Evolutionary conservation across 2,888 invertebrate genomes (phyloP).

Genomic region (Cactoblastis cactorum): DNA sequence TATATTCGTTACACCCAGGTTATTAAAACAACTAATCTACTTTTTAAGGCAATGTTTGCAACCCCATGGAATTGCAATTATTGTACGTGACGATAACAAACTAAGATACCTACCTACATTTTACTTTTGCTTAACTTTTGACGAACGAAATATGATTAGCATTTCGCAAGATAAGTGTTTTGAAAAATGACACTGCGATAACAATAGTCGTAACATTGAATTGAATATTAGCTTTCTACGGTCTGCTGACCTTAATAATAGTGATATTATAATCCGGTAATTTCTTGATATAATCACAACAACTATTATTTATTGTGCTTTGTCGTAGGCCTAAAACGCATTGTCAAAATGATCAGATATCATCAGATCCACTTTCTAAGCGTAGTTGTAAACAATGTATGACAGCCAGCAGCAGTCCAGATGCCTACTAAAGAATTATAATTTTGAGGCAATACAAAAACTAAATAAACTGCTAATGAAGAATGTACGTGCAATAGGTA

Average conservation of each 20-base stretch:
- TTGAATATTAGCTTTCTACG: slow-evolving; percentile 46
- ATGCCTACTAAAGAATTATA: slow-evolving; percentile 17
- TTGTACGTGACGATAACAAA: slow-evolving; percentile 6
- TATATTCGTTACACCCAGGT: slow-evolving; percentile 1
- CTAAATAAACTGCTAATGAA: slow-evolving; percentile 32
- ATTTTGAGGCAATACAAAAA: slow-evolving; percentile 28
- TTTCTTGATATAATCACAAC: slow-evolving; percentile 44
- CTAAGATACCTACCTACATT: not conserved
- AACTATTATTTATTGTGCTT: slow-evolving; percentile 20
- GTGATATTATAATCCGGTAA: slow-evolving; percentile 32
- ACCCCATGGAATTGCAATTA: not conserved
- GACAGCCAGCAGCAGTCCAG: slow-evolving; percentile 36
- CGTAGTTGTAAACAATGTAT: slow-evolving; percentile 44
- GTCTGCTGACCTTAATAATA: slow-evolving; percentile 48
- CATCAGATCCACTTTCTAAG: slow-evolving; percentile 63
- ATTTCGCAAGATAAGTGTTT: not conserved
- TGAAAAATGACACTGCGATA: slow-evolving; percentile 16
- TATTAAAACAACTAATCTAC: not conserved
- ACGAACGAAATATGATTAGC: not conserved
- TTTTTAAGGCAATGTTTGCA: not conserved
- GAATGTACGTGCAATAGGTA: slow-evolving; percentile 33
- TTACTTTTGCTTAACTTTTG: not conserved
- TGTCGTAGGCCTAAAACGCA: slow-evolving; percentile 41
- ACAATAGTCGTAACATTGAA: slow-evolving; percentile 29
- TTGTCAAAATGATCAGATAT: slow-evolving; percentile 35